phyloP scores from a whole-genome alignment of 2,888 invertebrate genomes.

The Acanthosepion lycidas region DNA sequence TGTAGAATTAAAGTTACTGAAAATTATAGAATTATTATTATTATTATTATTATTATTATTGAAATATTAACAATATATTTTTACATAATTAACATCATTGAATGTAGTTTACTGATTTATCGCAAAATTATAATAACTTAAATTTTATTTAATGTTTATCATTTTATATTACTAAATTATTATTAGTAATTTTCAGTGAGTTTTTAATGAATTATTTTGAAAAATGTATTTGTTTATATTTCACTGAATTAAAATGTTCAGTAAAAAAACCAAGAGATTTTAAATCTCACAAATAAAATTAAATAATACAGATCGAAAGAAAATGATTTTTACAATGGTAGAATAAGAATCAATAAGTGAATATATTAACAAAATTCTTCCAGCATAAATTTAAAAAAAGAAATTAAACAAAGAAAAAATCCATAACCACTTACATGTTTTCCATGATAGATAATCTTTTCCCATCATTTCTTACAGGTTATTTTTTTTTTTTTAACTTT shows the following conservation, averaged over 20 bases:
- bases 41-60: neutral
- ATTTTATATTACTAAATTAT: neutral
- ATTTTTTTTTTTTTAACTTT: neutral
- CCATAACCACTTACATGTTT: conserved; percentile 38
- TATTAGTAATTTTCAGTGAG: neutral
- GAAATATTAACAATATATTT: too few relatives aligned
- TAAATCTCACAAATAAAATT: neutral
- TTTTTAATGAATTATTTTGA: too few relatives aligned
- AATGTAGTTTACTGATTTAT: neutral
- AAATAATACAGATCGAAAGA: neutral
- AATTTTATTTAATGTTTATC: neutral
- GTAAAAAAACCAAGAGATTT: neutral
- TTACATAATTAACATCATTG: neutral
- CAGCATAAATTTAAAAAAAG: neutral
- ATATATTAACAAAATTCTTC: neutral
- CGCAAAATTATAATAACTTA: neutral
- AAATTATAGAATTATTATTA: neutral
- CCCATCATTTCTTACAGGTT: conserved; percentile 40
- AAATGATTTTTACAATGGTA: neutral
- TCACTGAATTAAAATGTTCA: neutral
- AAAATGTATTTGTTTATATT: neutral
- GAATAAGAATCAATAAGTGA: neutral
- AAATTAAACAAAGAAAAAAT: neutral
- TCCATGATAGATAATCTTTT: conserved; percentile 45
- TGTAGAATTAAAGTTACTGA: neutral